A percentile compares a stretch with the other conserved stretches of the same genome.
These are phyloP conservation scores for Ptycholaimellus sp. DNA, from an alignment of 2,888 invertebrate species.

Conservation along the genomic window DNA sequence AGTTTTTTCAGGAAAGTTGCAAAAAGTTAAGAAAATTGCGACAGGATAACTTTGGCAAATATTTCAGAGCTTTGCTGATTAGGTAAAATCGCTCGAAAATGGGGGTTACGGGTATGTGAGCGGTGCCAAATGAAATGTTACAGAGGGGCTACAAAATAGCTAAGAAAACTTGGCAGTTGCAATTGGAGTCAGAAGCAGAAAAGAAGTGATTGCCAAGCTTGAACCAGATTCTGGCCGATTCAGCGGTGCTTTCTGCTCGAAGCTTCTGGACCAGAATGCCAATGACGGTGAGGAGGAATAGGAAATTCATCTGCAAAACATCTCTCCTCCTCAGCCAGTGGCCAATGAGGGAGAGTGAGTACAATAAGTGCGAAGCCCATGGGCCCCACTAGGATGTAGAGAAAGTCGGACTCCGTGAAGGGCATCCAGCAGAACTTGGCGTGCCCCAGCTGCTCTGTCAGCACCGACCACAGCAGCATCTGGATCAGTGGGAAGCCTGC, in stretches of 20 bases:
- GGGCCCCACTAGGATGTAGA: slow-evolving; percentile 27
- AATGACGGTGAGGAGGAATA: slow-evolving; percentile 31
- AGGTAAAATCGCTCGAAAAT: slow-evolving; percentile 1
- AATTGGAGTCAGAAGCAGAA: neutral
- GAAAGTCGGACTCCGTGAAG: slow-evolving; percentile 22
- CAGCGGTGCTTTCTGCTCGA: slow-evolving; percentile 29
- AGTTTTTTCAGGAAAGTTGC: neutral
- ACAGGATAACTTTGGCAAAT: slow-evolving; percentile 3
- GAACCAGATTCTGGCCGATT: slow-evolving; percentile 30
- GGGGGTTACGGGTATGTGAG: slow-evolving; percentile 2
- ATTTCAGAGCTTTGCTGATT: neutral
- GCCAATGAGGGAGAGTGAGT: no score
- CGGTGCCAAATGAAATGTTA: no score
- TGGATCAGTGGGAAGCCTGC: slow-evolving; percentile 32
- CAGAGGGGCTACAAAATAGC: slow-evolving; percentile 1
- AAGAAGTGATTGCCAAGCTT: neutral
- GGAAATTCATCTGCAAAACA: slow-evolving; percentile 28
- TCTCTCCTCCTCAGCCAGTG: no score
- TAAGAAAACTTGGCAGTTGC: neutral
- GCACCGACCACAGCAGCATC: slow-evolving; percentile 29
- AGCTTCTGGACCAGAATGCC: slow-evolving; percentile 31
- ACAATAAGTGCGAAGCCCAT: slow-evolving; percentile 27
- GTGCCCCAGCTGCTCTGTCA: slow-evolving; percentile 19
- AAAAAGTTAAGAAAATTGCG: neutral
- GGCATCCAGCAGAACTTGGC: slow-evolving; percentile 28